Evolutionary conservation across 2,888 invertebrate genomes (phyloP), one percentile per base, ranked within the genome.

Genomic region (Conomelus anceps): DNA sequence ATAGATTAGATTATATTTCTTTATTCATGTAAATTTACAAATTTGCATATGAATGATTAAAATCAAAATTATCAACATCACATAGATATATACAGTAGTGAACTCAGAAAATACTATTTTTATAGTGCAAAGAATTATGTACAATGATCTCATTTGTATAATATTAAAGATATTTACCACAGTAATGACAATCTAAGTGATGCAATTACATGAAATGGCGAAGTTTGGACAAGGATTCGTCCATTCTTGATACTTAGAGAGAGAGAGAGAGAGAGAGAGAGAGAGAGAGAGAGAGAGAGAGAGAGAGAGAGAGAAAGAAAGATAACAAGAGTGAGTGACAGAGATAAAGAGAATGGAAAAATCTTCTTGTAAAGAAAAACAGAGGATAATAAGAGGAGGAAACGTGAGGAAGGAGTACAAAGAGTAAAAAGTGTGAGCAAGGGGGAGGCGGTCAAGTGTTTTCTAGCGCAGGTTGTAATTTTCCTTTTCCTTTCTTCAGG

Each of bases 371-470:
- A 22, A 22, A 22, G 86, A 22, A n/a, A 20, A 24, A 22, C 3
- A 22, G 23, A 86, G 11, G 20, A 22, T 20, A 9, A 86, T 20
- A 22, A n/a, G 24, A 24, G 24, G 23, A 85, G 85, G 23, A 23
- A 85, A n/a, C 4, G 7, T 7, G 22, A 20, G 23, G 22, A 24
- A 22, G 22, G 4, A 22, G 24, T 22, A 87, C 7, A 9, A 63
- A 23, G n/a, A 9, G 23, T 84, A 22, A 22, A 88, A 24, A 41
- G 41, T 9, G 41, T 13, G 13, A 88, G 23, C 23, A 26, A 87
- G 87, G 26, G 87, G 26, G 88, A 88, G 88, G 20, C 23, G 63
- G 88, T 63, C 63, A n/a, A 63, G 63, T 63, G 34, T 34, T 34
- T 9, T 34, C 34, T 13, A 34, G 34, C 1, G 63, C 63, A 63